Evolutionary conservation across 1,140 invertebrate genomes (phyloP), one percentile per base, ranked within the genome.

Genomic region (Scylla paramamosain): DNA sequence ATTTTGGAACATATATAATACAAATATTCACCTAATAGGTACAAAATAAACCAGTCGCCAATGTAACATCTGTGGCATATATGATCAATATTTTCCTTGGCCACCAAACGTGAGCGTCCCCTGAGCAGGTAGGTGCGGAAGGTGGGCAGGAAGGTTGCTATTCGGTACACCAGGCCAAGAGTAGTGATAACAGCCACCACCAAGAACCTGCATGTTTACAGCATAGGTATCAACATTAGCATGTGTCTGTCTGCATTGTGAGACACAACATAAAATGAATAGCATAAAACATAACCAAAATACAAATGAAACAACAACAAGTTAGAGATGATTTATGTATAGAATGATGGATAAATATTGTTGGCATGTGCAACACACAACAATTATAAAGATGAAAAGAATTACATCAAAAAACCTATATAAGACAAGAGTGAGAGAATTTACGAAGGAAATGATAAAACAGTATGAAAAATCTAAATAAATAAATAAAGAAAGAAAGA

Each of bases 41-140:
- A 96, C 0, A 97, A 90, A 4, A 97, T 25, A 92, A 97, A 97
- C 97, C 97, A 97, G 95, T 97, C 97, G 1, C 97, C 97, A n/a
- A 96, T 93, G 3, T 82, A 12, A 87, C 95, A 96, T n/a, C 95
- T 82, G 16, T 59, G 83, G 12, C 67, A 88, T 12, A 96, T 93
- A 20, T 52, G 59, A 20, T 96, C 84, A 48, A 96, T 88, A 31
- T 96, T 91, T 0, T 94, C 88, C n/a, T 67, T 32, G 4, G 92
- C 59, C 20, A 93, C 90, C 14, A 96, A 84, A 59, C 96, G 46
- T 39, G 96, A 96, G 12, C 96, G 88, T 12, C 94, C 94, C 39
- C 82, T 88, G 1, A 97, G 96, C 4, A 96, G 45, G 4, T 93
- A 89, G n/a, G 94, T 88, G 0, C 97, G 95, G 0, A 96, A 52